Base-by-base conservation (phyloP, 2,113 vertebrate species). In the Myocastor coypus region DNA sequence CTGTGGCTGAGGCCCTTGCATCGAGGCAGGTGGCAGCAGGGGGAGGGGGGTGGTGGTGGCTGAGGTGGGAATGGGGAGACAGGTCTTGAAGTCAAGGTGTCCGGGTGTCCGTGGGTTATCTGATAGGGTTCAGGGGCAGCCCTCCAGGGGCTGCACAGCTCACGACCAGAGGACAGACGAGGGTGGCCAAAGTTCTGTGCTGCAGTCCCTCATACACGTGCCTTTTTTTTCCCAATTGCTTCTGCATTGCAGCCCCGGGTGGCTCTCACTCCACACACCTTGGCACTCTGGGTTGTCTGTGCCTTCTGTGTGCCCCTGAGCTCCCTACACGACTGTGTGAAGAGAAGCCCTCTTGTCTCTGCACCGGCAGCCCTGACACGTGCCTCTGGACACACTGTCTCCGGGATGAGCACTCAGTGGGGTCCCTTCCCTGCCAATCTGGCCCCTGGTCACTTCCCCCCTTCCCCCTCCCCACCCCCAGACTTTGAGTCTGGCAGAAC, bases 291-390 rank as follows among this genome's bases (percentile, higher is more conserved):
- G 30, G 16, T 20, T 42, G 22, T 12, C 20, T 9, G 28, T 26
- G 34, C 55, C 20, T 73, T 73, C 37, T 3, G 4, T 16, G 3
- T 2, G 3, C 11, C 11, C 34, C 40, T 22, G 12, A 4, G 46
- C 14, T 85, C 19, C 50, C 52, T 30, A 32, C 16, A 19, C 5
- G 14, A 40, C 32, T 69, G 34, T 2, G 6, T 61, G 52, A 75
- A 34, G 71, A 6, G 46, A 94, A 37, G 40, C 10, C 46, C 34
- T 37, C 26, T 19, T 4, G 20, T 20, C 40, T 6, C 0, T 8
- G 12, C 34, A 28, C 30, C 68, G 0, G 12, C 52, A 57, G 8
- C 4, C 37, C 50, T 30, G 5, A 4, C 10, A 0, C 2, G 75
- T 55, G 37, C 37, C 61, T 50, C 26, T 57, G 46, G 13, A 34